Conservation (phyloP, 2,888 invertebrate species). For the Acanthosepion esculentum region DNA sequence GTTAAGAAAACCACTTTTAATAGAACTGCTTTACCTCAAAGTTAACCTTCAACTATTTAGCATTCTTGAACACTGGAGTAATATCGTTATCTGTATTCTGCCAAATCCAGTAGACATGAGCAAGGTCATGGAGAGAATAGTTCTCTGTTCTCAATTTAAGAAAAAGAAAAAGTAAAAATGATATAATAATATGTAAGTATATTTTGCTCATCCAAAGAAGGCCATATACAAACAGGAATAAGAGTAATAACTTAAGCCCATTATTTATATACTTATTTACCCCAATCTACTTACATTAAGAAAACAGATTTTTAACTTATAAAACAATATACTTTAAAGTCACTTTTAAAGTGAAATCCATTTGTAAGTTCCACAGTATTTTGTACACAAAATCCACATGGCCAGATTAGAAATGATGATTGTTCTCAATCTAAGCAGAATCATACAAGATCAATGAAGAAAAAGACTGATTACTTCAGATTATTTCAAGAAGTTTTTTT, state of each 20-base stretch:
- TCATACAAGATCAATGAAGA: background rate
- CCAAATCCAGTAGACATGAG: background rate
- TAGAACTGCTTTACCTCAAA: background rate
- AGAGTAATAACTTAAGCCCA: background rate
- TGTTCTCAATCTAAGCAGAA: background rate
- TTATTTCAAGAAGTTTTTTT: background rate
- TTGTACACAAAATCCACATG: background rate
- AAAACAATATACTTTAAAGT: background rate
- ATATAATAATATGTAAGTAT: background rate
- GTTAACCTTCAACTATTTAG: background rate
- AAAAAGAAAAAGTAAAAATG: background rate
- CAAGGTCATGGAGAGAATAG: background rate
- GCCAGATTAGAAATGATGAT: background rate
- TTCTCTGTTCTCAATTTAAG: background rate
- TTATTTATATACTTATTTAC: conserved; percentile 18
- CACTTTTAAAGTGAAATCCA: conserved; percentile 11
- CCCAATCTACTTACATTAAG: background rate
- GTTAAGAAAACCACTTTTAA: background rate
- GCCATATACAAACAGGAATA: background rate
- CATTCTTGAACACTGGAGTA: background rate
- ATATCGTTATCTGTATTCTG: background rate
- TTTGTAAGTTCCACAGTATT: background rate
- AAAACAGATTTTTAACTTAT: background rate
- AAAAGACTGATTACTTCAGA: background rate
- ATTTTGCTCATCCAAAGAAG: background rate